phyloP scores from a whole-genome alignment of 2,888 invertebrate genomes.

The Rhabditophanes sp. region DNA sequence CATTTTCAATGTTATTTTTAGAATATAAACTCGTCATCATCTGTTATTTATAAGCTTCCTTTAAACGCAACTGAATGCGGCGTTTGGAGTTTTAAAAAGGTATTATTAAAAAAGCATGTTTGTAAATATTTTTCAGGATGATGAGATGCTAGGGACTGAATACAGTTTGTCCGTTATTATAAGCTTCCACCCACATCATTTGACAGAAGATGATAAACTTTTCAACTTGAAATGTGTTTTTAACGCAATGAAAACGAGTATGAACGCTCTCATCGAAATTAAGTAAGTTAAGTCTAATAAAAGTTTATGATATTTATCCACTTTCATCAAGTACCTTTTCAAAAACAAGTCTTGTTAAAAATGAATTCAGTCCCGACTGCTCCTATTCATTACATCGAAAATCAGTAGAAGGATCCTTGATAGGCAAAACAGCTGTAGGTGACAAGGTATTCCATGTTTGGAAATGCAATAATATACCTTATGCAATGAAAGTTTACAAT shows the following conservation, averaged over 20 bases:
- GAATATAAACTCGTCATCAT: no score
- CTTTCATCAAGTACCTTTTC: constrained; percentile 7
- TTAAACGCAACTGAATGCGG: no score
- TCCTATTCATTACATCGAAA: constrained; percentile 9
- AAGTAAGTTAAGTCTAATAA: constrained; percentile 1
- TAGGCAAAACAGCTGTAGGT: constrained; percentile 8
- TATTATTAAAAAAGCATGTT: no score
- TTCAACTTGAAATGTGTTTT: constrained; percentile 10
- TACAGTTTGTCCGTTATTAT: constrained; percentile 10
- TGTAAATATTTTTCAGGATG: constrained; percentile 12
- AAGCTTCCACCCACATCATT: constrained; percentile 12
- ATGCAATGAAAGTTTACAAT: constrained; percentile 17
- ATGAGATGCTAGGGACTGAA: constrained; percentile 12
- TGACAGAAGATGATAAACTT: constrained; percentile 15
- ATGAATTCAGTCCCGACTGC: constrained; percentile 10
- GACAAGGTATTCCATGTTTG: constrained; percentile 15
- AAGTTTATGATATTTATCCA: not conserved
- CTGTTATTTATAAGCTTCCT: no score
- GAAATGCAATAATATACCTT: constrained; percentile 10
- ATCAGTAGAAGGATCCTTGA: constrained; percentile 10
- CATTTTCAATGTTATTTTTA: no score
- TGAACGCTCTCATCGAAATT: constrained; percentile 14
- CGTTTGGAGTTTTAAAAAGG: no score
- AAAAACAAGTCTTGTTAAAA: constrained; percentile 12
- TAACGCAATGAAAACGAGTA: constrained; percentile 2